A percentile compares a stretch with the other conserved stretches of the same genome.
Conservation (phyloP, 35 echinoderm and acorn worm species). For the Strongylocentrotus purpuratus region DNA sequence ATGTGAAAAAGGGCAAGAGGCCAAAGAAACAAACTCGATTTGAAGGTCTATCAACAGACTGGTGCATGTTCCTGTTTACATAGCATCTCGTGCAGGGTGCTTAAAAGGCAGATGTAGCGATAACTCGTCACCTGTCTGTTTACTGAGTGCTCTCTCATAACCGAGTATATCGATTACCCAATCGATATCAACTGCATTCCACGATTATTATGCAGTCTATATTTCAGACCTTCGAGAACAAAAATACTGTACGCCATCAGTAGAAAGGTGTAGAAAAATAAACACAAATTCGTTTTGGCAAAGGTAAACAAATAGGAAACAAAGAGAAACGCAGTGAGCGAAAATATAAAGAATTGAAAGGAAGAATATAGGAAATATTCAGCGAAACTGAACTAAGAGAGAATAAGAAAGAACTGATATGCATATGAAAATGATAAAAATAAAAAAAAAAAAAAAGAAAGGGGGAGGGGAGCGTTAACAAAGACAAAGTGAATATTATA, state of each 20-base stretch:
- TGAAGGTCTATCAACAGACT: not conserved
- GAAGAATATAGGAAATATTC: too few relatives aligned
- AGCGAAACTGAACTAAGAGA: too few relatives aligned
- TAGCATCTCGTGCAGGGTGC: not conserved
- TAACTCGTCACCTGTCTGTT: slow-evolving; percentile 1
- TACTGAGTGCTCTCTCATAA: not conserved
- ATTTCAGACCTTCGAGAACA: not conserved
- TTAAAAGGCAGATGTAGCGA: slow-evolving; percentile 11
- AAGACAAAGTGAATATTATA: too few relatives aligned
- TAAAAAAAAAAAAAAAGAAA: too few relatives aligned
- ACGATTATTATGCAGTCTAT: not conserved
- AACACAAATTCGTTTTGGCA: too few relatives aligned
- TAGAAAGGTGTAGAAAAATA: too few relatives aligned
- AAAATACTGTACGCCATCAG: not conserved
- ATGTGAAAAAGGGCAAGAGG: not conserved
- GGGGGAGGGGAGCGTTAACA: too few relatives aligned
- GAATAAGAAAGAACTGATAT: too few relatives aligned
- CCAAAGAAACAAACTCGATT: not conserved
- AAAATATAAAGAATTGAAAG: too few relatives aligned
- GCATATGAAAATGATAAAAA: too few relatives aligned
- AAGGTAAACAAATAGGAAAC: too few relatives aligned
- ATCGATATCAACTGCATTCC: not conserved
- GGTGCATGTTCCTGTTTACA: slow-evolving; percentile 8
- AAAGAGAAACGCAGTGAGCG: too few relatives aligned
- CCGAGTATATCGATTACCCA: not conserved